These are phyloP conservation scores for Sphaerodactylus townsendi DNA, from an alignment of 2,113 vertebrate genomes.

Conservation along the genomic window DNA sequence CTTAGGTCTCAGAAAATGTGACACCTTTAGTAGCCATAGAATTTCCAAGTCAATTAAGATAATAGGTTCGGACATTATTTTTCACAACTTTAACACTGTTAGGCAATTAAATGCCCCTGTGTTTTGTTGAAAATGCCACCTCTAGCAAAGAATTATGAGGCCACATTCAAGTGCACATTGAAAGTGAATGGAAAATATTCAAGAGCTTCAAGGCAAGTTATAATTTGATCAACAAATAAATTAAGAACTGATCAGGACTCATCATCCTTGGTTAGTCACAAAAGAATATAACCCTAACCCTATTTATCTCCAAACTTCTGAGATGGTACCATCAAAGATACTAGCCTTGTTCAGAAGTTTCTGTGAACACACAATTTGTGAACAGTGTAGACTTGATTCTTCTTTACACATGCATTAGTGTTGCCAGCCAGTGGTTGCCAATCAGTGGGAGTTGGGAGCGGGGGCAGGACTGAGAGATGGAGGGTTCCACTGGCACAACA, in stretches of 20 bases:
- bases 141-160: neutral
- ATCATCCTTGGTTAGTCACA: neutral
- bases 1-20: neutral
- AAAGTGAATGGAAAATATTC: neutral
- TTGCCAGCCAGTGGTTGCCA: too few species aligned
- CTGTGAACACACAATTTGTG: too few species aligned
- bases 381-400: too few species aligned
- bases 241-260: neutral
- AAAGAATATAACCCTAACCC: neutral
- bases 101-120: neutral
- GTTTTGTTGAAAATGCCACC: neutral
- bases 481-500: too few species aligned
- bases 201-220: neutral
- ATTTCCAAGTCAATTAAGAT: neutral
- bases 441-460: too few species aligned
- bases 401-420: too few species aligned
- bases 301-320: neutral
- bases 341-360: neutral
- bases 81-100: neutral
- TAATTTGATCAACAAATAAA: neutral
- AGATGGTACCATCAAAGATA: neutral
- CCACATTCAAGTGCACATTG: neutral
- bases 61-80: slow-evolving; percentile 3
- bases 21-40: neutral
- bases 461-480: too few species aligned